Evolutionary conservation across 2,113 vertebrate genomes (phyloP).

Genomic region (Percopsis transmontana): DNA sequence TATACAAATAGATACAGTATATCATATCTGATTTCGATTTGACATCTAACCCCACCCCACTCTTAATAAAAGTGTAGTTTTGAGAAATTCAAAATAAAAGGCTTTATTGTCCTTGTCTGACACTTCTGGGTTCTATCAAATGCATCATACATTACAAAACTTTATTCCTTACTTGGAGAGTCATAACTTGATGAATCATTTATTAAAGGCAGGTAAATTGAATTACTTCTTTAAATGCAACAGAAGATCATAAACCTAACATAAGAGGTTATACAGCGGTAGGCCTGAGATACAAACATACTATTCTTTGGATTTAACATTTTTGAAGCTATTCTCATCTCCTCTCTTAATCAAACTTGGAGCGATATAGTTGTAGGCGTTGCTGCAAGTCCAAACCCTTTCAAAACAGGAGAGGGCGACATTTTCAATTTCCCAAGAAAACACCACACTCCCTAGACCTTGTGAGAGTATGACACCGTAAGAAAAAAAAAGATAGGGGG

Average conservation of each 20-base stretch:
- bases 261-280: constrained; percentile 32
- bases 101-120: constrained; percentile 6
- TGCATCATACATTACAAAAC: constrained; percentile 9
- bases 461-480: too few species aligned
- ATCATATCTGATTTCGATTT: neutral
- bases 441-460: too few species aligned
- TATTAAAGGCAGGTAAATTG: constrained; percentile 42
- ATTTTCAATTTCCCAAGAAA: constrained; percentile 19
- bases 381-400: constrained; percentile 6
- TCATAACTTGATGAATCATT: constrained; percentile 18
- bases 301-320: constrained; percentile 36
- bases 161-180: constrained; percentile 13
- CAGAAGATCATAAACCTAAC: constrained; percentile 39
- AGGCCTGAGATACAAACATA: constrained; percentile 37
- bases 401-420: constrained; percentile 46
- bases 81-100: constrained; percentile 23
- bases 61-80: constrained; percentile 26
- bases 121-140: neutral
- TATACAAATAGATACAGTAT: constrained; percentile 7
- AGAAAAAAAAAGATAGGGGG: too few species aligned
- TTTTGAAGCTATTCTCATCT: constrained; percentile 37
- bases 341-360: constrained; percentile 19
- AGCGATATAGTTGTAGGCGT: constrained; percentile 29
- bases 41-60: constrained; percentile 2
- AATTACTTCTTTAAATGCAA: constrained; percentile 38